Base-by-base conservation (phyloP, 2,113 vertebrate genomes). In the Oceanites oceanicus region DNA sequence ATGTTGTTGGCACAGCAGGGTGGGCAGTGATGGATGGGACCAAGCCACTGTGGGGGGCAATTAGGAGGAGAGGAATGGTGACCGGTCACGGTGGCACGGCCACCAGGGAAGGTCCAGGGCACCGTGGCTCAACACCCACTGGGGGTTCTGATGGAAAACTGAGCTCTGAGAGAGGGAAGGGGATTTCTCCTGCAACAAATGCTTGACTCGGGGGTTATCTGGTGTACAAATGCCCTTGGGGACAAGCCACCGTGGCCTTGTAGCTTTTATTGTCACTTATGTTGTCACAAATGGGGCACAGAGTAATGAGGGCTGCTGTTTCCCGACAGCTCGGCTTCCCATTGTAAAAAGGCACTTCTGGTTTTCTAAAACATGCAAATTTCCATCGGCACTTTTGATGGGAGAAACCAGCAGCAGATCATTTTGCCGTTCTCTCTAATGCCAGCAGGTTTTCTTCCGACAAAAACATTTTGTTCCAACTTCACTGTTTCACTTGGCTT, bases 111-210 rank as follows among this genome's bases (percentile, higher is more conserved):
- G 13, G 8, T 19, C 25, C 25, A 14, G 66, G 27, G 6, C 62
- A 10, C n/a, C 0, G 0, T 1, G 6, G 29, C 44, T 63, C 82
- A 7, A 25, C 15, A 1, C 38, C 63, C 26, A 4, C 9, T 0
- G 4, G 30, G 34, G 3, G 47, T 87, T 42, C 63, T 62, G 66
- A 13, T 62, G 82, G 67, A 38, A 82, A 86, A 40, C 40, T 15
- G n/a, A 50, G 38, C 29, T 63, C 50, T 62, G 63, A 66, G 86
- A n/a, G 55, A 42, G 53, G 79, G 9, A 75, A 22, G 7, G 61
- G 71, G n/a, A 13, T 42, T 92, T 47, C n/a, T 70, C 42, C 71
- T 7, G 21, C 55, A 21, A 2, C 17, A 76, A 56, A 58, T 3
- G 0, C n/a, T 88, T 2, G 0, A 5, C 34, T 45, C 2, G 0